Evolutionary conservation across 2,113 vertebrate genomes (phyloP).

Genomic region (Enhydra lutris): DNA sequence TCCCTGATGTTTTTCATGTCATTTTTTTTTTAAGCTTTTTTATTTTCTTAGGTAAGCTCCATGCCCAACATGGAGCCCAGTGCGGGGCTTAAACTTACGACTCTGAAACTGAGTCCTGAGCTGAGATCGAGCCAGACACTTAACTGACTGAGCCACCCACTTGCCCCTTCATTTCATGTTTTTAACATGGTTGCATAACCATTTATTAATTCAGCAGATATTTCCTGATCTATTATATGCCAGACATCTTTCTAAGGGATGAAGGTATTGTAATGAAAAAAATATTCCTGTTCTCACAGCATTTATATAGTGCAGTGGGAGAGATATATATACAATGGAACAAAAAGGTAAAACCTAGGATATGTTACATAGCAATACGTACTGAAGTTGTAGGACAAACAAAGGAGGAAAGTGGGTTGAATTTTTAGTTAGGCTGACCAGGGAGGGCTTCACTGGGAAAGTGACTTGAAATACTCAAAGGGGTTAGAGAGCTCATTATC

Average conservation of each 20-base stretch:
- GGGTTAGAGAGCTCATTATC: background rate
- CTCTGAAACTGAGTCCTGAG: background rate
- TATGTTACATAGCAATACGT: background rate
- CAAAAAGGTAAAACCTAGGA: background rate
- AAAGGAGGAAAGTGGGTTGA: background rate
- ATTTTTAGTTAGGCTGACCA: background rate
- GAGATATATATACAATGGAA: background rate
- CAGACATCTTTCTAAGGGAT: background rate
- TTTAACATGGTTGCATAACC: background rate
- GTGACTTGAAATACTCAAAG: background rate
- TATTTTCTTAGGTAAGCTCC: background rate
- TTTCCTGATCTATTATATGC: background rate
- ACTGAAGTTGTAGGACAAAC: background rate
- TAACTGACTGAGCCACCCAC: background rate
- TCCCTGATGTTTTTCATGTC: background rate
- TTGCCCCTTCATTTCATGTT: background rate
- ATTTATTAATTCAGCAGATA: background rate
- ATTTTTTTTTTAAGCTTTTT: background rate
- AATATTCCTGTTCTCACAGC: background rate
- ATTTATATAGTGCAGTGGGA: background rate
- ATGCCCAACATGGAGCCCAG: background rate
- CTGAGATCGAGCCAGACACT: background rate
- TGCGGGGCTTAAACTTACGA: background rate
- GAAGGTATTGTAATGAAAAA: background rate
- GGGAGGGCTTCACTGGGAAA: background rate